phyloP scores from a whole-genome alignment of 2,113 vertebrate genomes.

The Progne subis region DNA sequence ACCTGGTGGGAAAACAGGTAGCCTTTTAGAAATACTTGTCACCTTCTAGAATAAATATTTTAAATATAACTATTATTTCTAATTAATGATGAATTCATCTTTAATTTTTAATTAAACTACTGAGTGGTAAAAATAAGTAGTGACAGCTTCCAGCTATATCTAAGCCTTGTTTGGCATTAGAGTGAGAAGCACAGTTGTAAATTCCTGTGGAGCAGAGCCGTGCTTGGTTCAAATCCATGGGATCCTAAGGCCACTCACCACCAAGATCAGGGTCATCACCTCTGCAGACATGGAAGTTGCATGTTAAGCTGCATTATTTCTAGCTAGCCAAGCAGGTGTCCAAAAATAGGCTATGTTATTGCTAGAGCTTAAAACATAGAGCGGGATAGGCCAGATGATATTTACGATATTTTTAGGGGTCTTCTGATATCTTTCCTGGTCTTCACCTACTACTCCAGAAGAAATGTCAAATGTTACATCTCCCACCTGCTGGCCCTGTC shows the following conservation, averaged over 20 bases:
- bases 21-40: neutral
- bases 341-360: neutral
- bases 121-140: neutral
- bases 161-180: neutral
- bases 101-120: neutral
- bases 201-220: neutral
- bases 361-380: neutral
- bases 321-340: neutral
- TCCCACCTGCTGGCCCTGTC: neutral
- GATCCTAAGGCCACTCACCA: fast-evolving
- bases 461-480: fast-evolving
- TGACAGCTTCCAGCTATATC: neutral
- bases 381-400: neutral
- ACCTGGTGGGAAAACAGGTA: neutral
- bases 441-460: neutral
- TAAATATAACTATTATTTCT: neutral
- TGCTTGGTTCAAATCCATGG: neutral
- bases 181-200: neutral
- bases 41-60: neutral
- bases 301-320: neutral
- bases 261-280: fast-evolving
- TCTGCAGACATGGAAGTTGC: neutral
- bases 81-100: neutral
- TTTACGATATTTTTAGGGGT: neutral
- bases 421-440: neutral